Conservation (phyloP, 2,113 vertebrate species). For the Megaleporinus macrocephalus region DNA sequence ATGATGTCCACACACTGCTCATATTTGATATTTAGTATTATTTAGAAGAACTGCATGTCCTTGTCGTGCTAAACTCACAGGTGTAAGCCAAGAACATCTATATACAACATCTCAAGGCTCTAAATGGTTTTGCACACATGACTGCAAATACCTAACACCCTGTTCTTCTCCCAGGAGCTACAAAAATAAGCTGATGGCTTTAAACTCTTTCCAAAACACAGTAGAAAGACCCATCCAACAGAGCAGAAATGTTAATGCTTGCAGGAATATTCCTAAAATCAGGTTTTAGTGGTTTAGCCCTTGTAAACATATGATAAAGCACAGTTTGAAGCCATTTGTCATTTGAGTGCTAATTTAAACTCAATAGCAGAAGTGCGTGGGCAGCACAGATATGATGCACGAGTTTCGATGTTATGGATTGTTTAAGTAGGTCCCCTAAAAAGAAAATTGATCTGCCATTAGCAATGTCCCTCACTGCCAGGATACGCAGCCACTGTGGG, state of each 20-base stretch:
- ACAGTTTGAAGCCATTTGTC: slow-evolving; percentile 15
- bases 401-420: slow-evolving; percentile 28
- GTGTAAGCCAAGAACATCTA: not conserved
- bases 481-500: slow-evolving; percentile 2
- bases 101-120: no score
- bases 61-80: not conserved
- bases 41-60: not conserved
- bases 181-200: not conserved
- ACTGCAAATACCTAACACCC: not conserved
- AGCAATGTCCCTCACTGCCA: slow-evolving; percentile 39
- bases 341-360: slow-evolving; percentile 19
- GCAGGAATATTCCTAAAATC: not conserved
- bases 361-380: slow-evolving; percentile 5
- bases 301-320: slow-evolving; percentile 9
- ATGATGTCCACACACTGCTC: not conserved
- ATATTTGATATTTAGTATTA: slow-evolving; percentile 10
- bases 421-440: slow-evolving; percentile 45
- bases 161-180: not conserved
- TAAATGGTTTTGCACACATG: not conserved
- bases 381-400: slow-evolving; percentile 17
- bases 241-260: not conserved
- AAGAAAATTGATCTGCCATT: slow-evolving; percentile 47
- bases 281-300: not conserved
- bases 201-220: not conserved
- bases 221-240: not conserved